These are phyloP conservation scores for Lanius collurio DNA, from an alignment of 2,113 vertebrate genomes.

Conservation along the genomic window DNA sequence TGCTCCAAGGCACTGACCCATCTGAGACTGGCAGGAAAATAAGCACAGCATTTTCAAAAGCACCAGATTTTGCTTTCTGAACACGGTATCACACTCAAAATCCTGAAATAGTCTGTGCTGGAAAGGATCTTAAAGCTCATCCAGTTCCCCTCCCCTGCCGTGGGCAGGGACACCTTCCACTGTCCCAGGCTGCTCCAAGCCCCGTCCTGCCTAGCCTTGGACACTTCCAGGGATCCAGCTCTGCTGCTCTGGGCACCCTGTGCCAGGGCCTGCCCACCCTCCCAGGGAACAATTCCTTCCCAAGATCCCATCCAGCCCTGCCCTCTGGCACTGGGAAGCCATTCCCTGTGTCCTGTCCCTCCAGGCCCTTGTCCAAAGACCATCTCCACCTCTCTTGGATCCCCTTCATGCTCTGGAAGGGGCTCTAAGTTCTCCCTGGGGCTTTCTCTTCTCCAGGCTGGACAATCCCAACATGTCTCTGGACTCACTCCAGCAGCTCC, in stretches of 20 bases:
- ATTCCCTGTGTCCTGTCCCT: background rate
- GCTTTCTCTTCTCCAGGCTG: background rate
- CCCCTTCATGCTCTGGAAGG: background rate
- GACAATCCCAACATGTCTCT: background rate
- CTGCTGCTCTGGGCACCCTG: background rate
- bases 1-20: background rate
- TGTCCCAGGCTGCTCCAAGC: rapidly evolving
- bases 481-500: background rate
- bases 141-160: background rate
- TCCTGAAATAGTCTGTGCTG: background rate
- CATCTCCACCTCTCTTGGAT: background rate
- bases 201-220: rapidly evolving
- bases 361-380: background rate
- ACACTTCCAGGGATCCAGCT: background rate
- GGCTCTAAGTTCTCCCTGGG: background rate
- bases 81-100: rapidly evolving
- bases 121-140: background rate
- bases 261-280: background rate
- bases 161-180: background rate
- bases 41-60: background rate
- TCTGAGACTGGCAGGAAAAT: background rate
- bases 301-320: background rate
- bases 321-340: background rate
- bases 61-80: background rate
- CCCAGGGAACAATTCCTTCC: background rate